These are phyloP conservation scores for Triops longicaudatus DNA, from an alignment of 1,140 invertebrate genomes.

Conservation along the genomic window DNA sequence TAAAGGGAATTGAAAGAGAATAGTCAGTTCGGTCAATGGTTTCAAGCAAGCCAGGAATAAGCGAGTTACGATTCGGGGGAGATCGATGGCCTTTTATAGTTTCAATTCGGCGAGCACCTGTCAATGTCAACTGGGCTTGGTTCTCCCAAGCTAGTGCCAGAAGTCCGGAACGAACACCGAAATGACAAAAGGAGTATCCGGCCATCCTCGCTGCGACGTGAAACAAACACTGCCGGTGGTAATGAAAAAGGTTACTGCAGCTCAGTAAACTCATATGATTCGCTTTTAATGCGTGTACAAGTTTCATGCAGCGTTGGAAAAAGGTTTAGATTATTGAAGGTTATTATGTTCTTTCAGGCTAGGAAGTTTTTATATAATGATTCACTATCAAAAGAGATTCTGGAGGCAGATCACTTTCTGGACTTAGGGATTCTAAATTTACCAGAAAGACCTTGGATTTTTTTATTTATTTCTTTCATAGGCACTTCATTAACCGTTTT, in stretches of 20 bases:
- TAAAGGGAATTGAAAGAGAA: background rate
- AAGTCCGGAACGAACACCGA: background rate
- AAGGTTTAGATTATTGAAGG: too few relatives aligned
- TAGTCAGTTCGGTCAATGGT: background rate
- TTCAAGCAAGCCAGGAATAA: background rate
- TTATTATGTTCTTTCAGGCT: too few relatives aligned
- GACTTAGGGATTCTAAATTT: background rate
- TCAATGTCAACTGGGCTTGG: constrained; percentile 4
- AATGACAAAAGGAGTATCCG: background rate
- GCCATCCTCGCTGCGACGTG: background rate
- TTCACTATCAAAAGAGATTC: too few relatives aligned
- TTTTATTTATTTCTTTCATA: background rate
- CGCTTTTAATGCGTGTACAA: background rate
- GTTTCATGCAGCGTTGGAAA: too few relatives aligned
- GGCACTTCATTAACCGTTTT: background rate
- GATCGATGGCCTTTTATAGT: background rate
- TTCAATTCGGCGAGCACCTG: constrained; percentile 2
- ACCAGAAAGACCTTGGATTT: background rate
- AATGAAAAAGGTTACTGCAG: background rate
- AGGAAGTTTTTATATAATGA: too few relatives aligned
- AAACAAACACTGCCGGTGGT: background rate
- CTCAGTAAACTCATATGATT: constrained; percentile 20
- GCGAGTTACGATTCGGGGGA: background rate
- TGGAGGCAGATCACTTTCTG: background rate
- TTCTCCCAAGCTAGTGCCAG: background rate